Conservation (phyloP, 2,888 invertebrate genomes). For the Eilema griseolum region DNA sequence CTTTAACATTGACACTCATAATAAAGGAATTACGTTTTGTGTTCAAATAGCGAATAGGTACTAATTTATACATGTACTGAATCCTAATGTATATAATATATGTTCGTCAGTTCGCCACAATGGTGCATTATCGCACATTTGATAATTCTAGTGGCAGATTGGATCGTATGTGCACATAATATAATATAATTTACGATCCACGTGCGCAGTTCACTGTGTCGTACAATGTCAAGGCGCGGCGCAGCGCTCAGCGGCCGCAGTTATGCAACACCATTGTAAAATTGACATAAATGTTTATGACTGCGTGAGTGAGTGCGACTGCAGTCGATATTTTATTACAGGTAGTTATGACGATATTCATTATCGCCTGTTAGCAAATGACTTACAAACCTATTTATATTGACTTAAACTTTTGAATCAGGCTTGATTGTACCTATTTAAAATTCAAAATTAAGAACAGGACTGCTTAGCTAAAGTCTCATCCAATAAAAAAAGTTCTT, state of each 20-base stretch:
- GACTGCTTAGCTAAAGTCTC: background rate
- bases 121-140: conserved; percentile 23
- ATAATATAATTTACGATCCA: conserved; percentile 78
- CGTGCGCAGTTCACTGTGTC: conserved; percentile 79
- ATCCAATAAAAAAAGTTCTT: background rate
- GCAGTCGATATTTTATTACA: conserved; percentile 47
- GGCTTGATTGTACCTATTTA: background rate
- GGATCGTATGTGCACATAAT: conserved; percentile 53
- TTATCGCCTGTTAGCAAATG: conserved; percentile 25
- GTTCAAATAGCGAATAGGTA: background rate
- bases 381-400: conserved; percentile 7
- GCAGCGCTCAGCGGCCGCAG: conserved; percentile 59
- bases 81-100: conserved; percentile 2
- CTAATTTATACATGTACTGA: background rate
- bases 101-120: conserved; percentile 8
- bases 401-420: background rate
- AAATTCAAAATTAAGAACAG: background rate
- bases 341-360: conserved; percentile 45
- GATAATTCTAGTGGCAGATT: conserved; percentile 40
- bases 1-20: background rate
- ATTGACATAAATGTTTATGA: conserved; percentile 78
- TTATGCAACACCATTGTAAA: conserved; percentile 81
- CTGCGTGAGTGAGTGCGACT: conserved; percentile 55
- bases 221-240: conserved; percentile 83
- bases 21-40: conserved; percentile 1